A percentile compares a stretch with the other conserved stretches of the same genome.
Evolutionary conservation across 2,888 invertebrate genomes (phyloP).

Genomic region (Mythimna albipuncta): DNA sequence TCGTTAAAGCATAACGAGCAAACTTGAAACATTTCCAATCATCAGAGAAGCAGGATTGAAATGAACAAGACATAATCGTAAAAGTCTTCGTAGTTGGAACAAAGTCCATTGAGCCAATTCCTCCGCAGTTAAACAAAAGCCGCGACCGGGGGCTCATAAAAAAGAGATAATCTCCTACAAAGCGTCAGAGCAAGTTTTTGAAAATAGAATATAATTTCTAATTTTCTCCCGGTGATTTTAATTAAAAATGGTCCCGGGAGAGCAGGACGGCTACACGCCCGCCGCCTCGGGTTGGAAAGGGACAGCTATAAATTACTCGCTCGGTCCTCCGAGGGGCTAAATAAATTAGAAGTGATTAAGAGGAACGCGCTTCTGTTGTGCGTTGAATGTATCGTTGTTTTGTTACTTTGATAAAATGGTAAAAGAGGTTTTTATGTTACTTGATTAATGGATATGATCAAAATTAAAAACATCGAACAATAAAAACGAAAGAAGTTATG

Average conservation of each 20-base stretch:
- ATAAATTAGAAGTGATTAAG: constrained; percentile 91
- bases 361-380: constrained; percentile 87
- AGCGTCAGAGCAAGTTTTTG: constrained; percentile 90
- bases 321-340: constrained; percentile 87
- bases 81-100: constrained; percentile 77
- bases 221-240: constrained; percentile 90
- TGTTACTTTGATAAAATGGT: constrained; percentile 75
- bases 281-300: constrained; percentile 80
- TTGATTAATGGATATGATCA: constrained; percentile 41
- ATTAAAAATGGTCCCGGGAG: constrained; percentile 90
- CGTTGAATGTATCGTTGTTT: constrained; percentile 82
- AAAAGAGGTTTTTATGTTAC: constrained; percentile 67
- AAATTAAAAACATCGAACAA: background rate
- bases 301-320: constrained; percentile 87
- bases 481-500: constrained; percentile 2
- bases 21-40: constrained; percentile 80
- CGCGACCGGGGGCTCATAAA: constrained; percentile 89
- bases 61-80: constrained; percentile 86
- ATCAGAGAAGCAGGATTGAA: constrained; percentile 77
- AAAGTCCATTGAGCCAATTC: constrained; percentile 87
- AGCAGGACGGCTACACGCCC: constrained; percentile 79
- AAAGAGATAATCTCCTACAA: constrained; percentile 90
- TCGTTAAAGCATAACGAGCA: constrained; percentile 66
- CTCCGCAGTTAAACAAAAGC: constrained; percentile 86
- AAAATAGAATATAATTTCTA: constrained; percentile 91